These are phyloP conservation scores for Tipula vernalis DNA, from an alignment of 2,888 invertebrate species.

Conservation along the genomic window DNA sequence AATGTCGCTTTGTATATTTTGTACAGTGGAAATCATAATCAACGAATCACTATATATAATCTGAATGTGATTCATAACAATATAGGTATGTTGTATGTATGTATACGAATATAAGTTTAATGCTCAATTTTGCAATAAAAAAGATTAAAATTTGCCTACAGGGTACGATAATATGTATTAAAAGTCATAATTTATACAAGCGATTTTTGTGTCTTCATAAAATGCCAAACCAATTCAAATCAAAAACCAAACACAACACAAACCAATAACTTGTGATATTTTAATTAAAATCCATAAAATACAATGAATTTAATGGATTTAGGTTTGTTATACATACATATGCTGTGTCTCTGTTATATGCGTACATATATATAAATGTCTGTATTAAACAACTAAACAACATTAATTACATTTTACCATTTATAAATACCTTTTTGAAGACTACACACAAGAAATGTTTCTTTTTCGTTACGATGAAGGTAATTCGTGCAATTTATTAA, in stretches of 20 bases:
- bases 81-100: not conserved
- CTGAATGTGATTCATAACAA: not conserved
- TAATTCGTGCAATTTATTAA: not conserved
- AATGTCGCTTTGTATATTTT: not conserved
- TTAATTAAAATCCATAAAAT: not conserved
- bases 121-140: not conserved
- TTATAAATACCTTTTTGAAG: not conserved
- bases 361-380: not conserved
- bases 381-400: not conserved
- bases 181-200: not conserved
- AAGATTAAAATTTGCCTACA: not conserved
- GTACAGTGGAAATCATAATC: not conserved
- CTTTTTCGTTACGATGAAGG: not conserved
- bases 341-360: not conserved
- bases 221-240: not conserved
- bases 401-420: not conserved
- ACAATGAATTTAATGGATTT: not conserved
- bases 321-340: not conserved
- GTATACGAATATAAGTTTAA: too few relatives aligned
- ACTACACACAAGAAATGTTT: not conserved
- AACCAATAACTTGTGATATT: slow-evolving; percentile 4
- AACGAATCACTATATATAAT: not conserved
- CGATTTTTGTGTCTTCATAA: not conserved
- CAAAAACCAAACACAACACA: not conserved
- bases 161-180: not conserved